Base-by-base conservation (phyloP, 2,113 vertebrate species). In the Brevimyrus niger region DNA sequence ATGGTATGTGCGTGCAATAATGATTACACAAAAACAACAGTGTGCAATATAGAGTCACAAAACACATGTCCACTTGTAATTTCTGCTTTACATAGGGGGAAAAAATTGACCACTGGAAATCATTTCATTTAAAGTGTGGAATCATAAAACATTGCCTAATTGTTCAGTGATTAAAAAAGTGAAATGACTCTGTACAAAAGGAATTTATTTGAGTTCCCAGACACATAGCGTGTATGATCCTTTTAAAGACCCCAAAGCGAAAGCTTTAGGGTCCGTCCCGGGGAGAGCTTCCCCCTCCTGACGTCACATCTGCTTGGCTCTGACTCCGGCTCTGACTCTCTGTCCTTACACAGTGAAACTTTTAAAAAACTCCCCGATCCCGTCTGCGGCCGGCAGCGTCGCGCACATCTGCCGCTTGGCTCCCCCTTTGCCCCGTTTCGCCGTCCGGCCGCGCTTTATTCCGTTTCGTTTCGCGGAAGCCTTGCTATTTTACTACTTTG, bases 281-380 rank as follows among this genome's bases (percentile, higher is more conserved):
- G 92, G 83, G 94, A 94, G 94, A 95, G 94, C 93, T 92, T 90
- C 94, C 92, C 94, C 94, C 94, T 91, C 90, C 92, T 97, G 97
- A 97, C 97, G 97, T 98, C 97, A 98, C 91, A 96, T 96, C 96
- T 96, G 94, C 91, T 90, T 91, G 94, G 96, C 96, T 97, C 96
- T 95, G 97, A 97, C 96, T 96, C 96, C 86, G 94, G 95, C 96
- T 97, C 96, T 95, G 97, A 97, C 96, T 96, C 96, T n/a, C 86
- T 93, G 48, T 93, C 92, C 93, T 91, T 92, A 61, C 93, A 90
- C 93, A 53, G 86, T 90, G 86, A 93, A 95, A 96, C 95, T 97
- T 96, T 95, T 94, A 94, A 90, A 94, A 95, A 93, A 95, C 89
- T 95, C 92, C 90, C 94, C 91, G 42, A 92, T 91, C 91, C 86